Conservation (phyloP, 2,888 invertebrate genomes). For the Patella depressa region DNA sequence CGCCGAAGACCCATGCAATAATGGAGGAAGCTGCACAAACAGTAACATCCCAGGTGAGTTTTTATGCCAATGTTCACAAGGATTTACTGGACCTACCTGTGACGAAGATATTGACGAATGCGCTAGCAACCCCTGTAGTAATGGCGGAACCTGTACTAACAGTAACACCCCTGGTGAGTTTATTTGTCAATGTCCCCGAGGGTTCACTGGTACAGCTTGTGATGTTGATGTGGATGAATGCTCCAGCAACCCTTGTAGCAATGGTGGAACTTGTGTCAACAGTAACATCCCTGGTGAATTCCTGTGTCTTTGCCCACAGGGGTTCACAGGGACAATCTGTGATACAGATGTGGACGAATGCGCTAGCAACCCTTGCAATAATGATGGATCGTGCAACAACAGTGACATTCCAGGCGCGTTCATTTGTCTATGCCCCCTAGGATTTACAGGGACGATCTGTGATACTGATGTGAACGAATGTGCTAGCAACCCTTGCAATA, state of each 20-base stretch:
- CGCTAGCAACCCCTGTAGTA: constrained; percentile 82
- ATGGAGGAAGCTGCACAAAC: constrained; percentile 29
- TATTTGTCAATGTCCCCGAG: constrained; percentile 31
- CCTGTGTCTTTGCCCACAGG: constrained; percentile 36
- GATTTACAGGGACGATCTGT: constrained; percentile 33
- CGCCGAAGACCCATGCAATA: constrained; percentile 75
- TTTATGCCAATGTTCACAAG: background rate
- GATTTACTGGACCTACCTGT: constrained; percentile 25
- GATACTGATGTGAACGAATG: constrained; percentile 31
- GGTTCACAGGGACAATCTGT: constrained; percentile 34
- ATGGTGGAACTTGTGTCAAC: constrained; percentile 83
- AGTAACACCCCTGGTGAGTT: constrained; percentile 31
- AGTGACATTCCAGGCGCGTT: constrained; percentile 55
- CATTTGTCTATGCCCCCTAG: constrained; percentile 20
- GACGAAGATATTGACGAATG: constrained; percentile 27
- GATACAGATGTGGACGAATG: constrained; percentile 22
- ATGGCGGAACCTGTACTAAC: constrained; percentile 83
- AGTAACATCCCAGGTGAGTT: no score
- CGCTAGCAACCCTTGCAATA: constrained; percentile 19
- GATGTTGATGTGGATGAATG: constrained; percentile 25
- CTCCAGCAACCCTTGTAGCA: constrained; percentile 80
- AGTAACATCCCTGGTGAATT: constrained; percentile 27
- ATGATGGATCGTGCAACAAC: background rate
- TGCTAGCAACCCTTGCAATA: constrained; percentile 14
- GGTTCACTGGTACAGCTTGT: constrained; percentile 24